Conservation (phyloP, 2,113 vertebrate genomes). For the Rhinopomastus cyanomelas region DNA sequence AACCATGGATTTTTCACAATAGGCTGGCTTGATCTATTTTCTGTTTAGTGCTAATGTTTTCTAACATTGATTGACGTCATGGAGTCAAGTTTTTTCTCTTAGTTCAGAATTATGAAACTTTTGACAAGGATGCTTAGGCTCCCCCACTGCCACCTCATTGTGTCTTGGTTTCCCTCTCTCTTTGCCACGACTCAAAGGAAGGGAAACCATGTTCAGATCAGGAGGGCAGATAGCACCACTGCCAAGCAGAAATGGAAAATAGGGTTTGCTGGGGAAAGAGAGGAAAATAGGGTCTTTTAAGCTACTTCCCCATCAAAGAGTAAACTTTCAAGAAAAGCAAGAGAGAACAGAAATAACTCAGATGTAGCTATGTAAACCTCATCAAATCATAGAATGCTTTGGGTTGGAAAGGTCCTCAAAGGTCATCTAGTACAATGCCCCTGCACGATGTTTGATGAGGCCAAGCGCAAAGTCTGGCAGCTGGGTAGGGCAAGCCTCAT, state of each 20-base stretch:
- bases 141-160: neutral
- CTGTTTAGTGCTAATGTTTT: neutral
- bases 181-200: neutral
- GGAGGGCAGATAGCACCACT: neutral
- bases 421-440: too few species aligned
- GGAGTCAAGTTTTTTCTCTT: neutral
- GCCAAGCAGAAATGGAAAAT: neutral
- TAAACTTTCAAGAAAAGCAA: neutral
- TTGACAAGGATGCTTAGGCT: neutral
- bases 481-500: too few species aligned
- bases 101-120: neutral
- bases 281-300: neutral
- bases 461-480: too few species aligned
- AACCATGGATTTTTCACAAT: neutral
- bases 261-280: neutral
- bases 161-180: neutral
- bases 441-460: too few species aligned
- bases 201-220: neutral
- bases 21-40: neutral
- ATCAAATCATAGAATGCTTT: too few species aligned
- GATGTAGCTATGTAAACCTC: neutral
- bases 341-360: neutral
- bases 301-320: neutral
- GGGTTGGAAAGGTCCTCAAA: too few species aligned
- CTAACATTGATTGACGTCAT: neutral